These are phyloP conservation scores for Streptopelia turtur DNA, from an alignment of 2,797 vertebrate genomes.

Conservation along the genomic window DNA sequence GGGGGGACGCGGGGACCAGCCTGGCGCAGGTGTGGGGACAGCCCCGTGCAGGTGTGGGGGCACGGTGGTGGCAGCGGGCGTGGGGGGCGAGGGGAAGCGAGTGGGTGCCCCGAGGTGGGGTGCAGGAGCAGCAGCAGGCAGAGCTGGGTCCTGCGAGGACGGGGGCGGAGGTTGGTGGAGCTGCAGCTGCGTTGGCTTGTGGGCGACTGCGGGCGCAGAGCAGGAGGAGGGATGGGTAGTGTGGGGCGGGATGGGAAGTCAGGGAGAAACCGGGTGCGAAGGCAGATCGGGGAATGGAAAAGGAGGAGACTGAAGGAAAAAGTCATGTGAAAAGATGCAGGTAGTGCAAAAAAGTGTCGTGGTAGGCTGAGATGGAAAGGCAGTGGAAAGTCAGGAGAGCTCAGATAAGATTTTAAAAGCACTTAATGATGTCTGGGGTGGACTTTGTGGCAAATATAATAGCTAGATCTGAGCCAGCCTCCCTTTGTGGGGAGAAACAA, in stretches of 20 bases:
- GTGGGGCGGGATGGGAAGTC: background rate
- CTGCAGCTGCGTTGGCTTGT: rapidly evolving
- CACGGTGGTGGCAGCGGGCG: rapidly evolving
- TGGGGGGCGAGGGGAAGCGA: background rate
- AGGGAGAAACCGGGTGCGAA: background rate
- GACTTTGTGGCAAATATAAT: background rate
- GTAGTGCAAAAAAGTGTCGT: background rate
- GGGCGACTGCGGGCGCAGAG: background rate
- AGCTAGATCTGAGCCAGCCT: background rate
- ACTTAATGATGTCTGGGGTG: background rate
- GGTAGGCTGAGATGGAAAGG: background rate
- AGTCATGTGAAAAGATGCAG: background rate
- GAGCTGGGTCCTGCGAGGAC: rapidly evolving
- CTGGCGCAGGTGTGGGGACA: background rate
- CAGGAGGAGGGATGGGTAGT: rapidly evolving
- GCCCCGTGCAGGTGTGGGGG: background rate
- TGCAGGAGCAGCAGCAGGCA: rapidly evolving
- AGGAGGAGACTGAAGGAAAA: background rate
- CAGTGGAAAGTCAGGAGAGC: background rate
- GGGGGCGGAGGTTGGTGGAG: background rate
- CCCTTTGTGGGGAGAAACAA: background rate
- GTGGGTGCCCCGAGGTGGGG: background rate
- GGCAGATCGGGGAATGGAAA: background rate
- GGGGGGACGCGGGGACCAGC: rapidly evolving
- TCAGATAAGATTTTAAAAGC: background rate